A percentile compares a stretch with the other conserved stretches of the same genome.
Conservation (phyloP, 2,797 vertebrate genomes). For the Hippocampus kuda region DNA sequence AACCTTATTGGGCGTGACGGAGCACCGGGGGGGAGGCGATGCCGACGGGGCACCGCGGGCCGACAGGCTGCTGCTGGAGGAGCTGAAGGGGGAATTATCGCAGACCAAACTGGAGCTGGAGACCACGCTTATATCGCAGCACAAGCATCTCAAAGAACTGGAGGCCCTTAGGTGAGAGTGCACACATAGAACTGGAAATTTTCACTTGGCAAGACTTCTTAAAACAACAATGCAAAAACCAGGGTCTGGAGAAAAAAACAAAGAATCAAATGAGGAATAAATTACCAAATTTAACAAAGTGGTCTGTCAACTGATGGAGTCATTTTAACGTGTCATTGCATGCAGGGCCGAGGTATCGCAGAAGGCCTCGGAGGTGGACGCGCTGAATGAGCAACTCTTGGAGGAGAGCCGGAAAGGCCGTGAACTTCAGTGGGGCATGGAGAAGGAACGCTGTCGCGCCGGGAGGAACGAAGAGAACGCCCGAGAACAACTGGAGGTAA, state of each 20-base stretch:
- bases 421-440: slow-evolving; percentile 83
- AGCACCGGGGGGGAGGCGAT: slow-evolving; percentile 46
- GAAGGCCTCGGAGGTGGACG: slow-evolving; percentile 75
- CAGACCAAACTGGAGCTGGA: slow-evolving; percentile 85
- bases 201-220: background rate
- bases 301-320: too few species aligned
- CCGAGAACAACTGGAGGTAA: slow-evolving; percentile 85
- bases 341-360: slow-evolving; percentile 77
- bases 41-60: slow-evolving; percentile 51
- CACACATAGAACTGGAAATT: background rate
- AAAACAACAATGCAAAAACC: background rate
- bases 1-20: slow-evolving; percentile 8
- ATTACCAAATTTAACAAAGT: too few species aligned
- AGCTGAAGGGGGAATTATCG: slow-evolving; percentile 78
- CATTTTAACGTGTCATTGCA: slow-evolving; percentile 12
- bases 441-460: slow-evolving; percentile 76
- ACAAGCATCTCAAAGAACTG: slow-evolving; percentile 84
- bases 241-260: too few species aligned
- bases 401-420: slow-evolving; percentile 76
- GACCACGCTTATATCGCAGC: slow-evolving; percentile 79
- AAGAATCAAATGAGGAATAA: too few species aligned
- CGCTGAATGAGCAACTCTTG: slow-evolving; percentile 74
- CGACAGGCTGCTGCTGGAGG: slow-evolving; percentile 63
- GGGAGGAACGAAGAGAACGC: slow-evolving; percentile 70
- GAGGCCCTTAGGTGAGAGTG: slow-evolving; percentile 77